Evolutionary conservation across 2,797 vertebrate genomes (phyloP).

Genomic region (Phataginus tetradactyla): DNA sequence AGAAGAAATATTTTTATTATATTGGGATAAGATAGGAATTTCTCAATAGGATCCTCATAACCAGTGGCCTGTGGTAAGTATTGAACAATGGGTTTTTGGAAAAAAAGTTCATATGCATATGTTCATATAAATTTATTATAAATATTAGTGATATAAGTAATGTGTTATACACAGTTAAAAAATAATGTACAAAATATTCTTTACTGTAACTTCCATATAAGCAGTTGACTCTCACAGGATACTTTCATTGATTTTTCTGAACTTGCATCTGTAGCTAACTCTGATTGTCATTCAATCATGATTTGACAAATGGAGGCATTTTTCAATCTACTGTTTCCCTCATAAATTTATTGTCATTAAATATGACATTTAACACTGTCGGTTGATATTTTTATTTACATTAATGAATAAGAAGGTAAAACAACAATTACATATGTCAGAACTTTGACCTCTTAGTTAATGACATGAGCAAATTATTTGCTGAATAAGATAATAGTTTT

Average conservation of each 20-base stretch:
- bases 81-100: background rate
- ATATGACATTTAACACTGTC: background rate
- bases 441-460: background rate
- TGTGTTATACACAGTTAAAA: background rate
- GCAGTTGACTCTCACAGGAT: background rate
- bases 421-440: background rate
- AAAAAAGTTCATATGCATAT: background rate
- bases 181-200: background rate
- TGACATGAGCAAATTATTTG: background rate
- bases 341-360: constrained; percentile 32
- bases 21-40: background rate
- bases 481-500: constrained; percentile 29
- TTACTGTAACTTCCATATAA: background rate
- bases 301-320: background rate
- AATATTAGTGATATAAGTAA: background rate
- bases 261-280: background rate
- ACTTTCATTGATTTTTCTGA: constrained; percentile 11
- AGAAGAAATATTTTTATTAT: constrained; percentile 40
- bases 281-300: background rate
- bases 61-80: background rate
- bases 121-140: background rate
- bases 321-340: background rate
- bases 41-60: background rate
- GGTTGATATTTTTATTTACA: constrained; percentile 23
- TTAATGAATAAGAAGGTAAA: background rate